phyloP scores from a whole-genome alignment of 2,888 invertebrate species.

The Nephrotoma guestfalica region DNA sequence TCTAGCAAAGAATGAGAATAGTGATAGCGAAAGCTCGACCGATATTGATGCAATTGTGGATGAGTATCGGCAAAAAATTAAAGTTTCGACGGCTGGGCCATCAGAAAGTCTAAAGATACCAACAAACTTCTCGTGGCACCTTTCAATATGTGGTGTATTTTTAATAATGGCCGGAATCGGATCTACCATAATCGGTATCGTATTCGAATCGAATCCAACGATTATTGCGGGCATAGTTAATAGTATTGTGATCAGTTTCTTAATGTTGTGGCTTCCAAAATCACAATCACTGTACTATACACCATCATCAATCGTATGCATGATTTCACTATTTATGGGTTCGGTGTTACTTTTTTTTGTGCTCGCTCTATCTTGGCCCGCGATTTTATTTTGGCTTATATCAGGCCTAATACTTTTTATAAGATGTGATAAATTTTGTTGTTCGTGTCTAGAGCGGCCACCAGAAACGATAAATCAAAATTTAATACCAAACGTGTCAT shows the following conservation, averaged over 20 bases:
- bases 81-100: conserved; percentile 38
- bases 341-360: conserved; percentile 24
- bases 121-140: conserved; percentile 28
- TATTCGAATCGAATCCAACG: background rate
- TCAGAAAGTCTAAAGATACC: conserved; percentile 29
- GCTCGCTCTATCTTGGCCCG: conserved; percentile 29
- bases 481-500: conserved; percentile 27
- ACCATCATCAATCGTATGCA: conserved; percentile 23
- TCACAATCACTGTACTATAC: conserved; percentile 26
- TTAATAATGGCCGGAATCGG: conserved; percentile 25
- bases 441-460: conserved; percentile 26
- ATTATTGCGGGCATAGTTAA: background rate
- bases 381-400: conserved; percentile 26
- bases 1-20: conserved; percentile 31
- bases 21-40: conserved; percentile 56
- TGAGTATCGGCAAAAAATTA: conserved; percentile 56
- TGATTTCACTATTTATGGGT: conserved; percentile 21
- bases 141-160: conserved; percentile 25
- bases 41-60: conserved; percentile 66
- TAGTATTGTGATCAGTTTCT: background rate
- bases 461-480: conserved; percentile 20
- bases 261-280: conserved; percentile 28
- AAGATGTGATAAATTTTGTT: conserved; percentile 30
- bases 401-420: conserved; percentile 22
- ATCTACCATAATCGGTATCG: background rate